Conservation (phyloP, 2,113 vertebrate genomes). For the Myrmophylax atrothorax region DNA sequence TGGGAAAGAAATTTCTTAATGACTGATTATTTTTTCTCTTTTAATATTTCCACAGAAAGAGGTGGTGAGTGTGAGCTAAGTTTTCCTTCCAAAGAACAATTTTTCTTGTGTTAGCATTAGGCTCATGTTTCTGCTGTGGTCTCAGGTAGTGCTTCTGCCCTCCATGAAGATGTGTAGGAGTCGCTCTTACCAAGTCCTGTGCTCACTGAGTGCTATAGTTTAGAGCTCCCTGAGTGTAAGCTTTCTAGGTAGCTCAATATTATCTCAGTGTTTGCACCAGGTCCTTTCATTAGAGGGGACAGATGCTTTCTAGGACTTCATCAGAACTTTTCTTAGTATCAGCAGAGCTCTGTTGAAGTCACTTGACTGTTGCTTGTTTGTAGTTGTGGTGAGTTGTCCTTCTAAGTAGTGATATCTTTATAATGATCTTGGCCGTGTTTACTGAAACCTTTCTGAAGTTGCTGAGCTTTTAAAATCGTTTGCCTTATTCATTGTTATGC, state of each 20-base stretch:
- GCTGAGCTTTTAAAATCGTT: background rate
- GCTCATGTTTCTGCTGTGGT: slow-evolving; percentile 32
- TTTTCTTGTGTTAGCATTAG: slow-evolving; percentile 32
- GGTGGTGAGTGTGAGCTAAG: slow-evolving; percentile 75
- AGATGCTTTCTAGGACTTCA: background rate
- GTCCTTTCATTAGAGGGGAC: background rate
- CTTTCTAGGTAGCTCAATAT: slow-evolving; percentile 27
- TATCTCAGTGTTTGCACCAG: background rate
- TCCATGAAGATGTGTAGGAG: background rate
- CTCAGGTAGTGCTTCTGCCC: background rate
- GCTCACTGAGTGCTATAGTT: background rate
- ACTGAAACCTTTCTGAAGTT: background rate
- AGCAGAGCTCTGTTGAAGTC: slow-evolving; percentile 19
- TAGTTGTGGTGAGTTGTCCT: background rate
- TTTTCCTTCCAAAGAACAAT: background rate
- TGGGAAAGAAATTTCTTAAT: slow-evolving; percentile 31
- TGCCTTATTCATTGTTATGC: background rate
- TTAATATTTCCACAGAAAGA: slow-evolving; percentile 62
- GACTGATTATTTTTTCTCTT: slow-evolving; percentile 52
- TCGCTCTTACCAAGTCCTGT: background rate
- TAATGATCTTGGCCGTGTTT: background rate
- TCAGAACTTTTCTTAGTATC: background rate
- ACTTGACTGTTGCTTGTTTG: background rate
- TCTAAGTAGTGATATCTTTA: background rate
- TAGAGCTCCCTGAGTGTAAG: background rate